These are phyloP conservation scores for Agrotis exclamationis DNA, from an alignment of 2,888 invertebrate species.

Conservation along the genomic window DNA sequence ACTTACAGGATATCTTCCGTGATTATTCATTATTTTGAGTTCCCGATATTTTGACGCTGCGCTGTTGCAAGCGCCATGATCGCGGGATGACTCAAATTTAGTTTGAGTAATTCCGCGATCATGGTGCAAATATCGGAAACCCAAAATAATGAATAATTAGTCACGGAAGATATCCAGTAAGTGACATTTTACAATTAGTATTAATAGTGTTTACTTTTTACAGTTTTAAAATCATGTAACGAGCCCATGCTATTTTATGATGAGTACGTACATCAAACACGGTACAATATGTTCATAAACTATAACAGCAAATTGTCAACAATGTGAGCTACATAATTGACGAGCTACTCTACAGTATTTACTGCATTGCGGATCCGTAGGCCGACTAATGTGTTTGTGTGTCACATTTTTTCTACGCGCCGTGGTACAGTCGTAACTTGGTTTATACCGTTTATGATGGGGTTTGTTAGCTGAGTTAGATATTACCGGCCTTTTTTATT, in stretches of 20 bases:
- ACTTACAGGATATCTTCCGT: no score
- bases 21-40: no score
- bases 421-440: constrained; percentile 30
- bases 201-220: no score
- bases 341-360: constrained; percentile 56
- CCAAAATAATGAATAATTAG: no score
- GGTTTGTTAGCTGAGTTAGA: constrained; percentile 28
- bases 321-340: constrained; percentile 53
- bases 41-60: no score
- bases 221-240: neutral
- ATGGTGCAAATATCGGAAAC: no score
- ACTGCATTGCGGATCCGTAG: constrained; percentile 62
- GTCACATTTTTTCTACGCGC: constrained; percentile 55
- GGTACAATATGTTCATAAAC: constrained; percentile 7
- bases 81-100: no score
- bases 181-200: no score
- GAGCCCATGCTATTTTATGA: neutral
- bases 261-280: neutral
- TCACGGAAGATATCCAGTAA: no score
- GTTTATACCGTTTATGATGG: constrained; percentile 37
- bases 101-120: no score
- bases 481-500: constrained; percentile 1
- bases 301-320: constrained; percentile 46
- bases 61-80: no score
- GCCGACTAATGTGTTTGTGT: constrained; percentile 55